Conservation (phyloP, 2,113 vertebrate species). For the Petrocephalus zakoni region DNA sequence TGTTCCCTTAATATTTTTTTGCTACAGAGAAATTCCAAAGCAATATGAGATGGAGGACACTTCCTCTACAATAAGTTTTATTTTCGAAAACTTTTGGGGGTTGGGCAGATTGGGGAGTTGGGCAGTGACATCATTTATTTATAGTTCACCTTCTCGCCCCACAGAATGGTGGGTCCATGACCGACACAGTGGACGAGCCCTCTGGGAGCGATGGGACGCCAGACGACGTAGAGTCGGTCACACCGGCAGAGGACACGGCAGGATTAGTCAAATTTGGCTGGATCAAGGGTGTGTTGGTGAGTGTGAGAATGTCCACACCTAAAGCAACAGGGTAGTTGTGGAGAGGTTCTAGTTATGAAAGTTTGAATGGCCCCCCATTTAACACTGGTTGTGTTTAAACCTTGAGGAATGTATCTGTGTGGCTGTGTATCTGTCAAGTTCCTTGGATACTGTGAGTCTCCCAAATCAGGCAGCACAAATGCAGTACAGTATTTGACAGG, state of each 20-base stretch:
- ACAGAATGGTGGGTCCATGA: slow-evolving; percentile 65
- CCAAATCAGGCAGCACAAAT: background rate
- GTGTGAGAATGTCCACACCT: slow-evolving; percentile 38
- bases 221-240: slow-evolving; percentile 61
- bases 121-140: background rate
- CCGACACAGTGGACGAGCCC: slow-evolving; percentile 59
- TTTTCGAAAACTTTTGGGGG: background rate
- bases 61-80: background rate
- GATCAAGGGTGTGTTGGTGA: slow-evolving; percentile 97
- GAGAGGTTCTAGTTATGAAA: background rate
- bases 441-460: background rate
- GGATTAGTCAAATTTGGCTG: slow-evolving; percentile 88
- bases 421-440: too few species aligned
- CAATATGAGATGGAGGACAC: background rate
- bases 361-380: background rate
- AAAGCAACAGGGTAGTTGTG: background rate
- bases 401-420: background rate
- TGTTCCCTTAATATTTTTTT: slow-evolving; percentile 11
- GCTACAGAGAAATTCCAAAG: slow-evolving; percentile 13
- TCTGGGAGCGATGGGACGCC: slow-evolving; percentile 64
- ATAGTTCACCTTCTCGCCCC: background rate
- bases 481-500: background rate
- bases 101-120: background rate
- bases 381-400: background rate
- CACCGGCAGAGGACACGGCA: slow-evolving; percentile 50